Evolutionary conservation across 2,888 invertebrate species (phyloP), one percentile per base, ranked within the genome.

Genomic region (Athalia circularis): DNA sequence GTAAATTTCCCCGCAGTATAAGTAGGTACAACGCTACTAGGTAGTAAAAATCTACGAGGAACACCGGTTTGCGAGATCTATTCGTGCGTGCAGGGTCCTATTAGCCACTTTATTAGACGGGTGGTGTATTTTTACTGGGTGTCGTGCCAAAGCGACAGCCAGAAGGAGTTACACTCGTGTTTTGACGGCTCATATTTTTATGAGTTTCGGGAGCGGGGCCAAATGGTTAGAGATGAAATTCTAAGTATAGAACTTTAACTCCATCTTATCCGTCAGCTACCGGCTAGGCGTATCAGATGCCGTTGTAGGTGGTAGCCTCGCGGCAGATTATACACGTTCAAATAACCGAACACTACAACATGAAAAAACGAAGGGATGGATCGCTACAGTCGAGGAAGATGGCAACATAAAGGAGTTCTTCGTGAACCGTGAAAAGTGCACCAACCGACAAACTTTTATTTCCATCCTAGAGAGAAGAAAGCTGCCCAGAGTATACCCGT

Each of bases 21-120:
- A 65, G 43, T 43, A n/a, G 29, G 9, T 9, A 29, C 64, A 43
- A 8, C 7, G 9, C 64, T 45, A 59, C 59, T 59, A 59, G n/a
- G 13, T 65, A n/a, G 65, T 65, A 11, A 13, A 5, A 59, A 13
- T n/a, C 59, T 7, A 43, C 11, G 11, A 43, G 29, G 3, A 65
- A 67, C 65, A 65, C 65, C 68, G 13, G 54, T 29, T 29, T 29
- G 29, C 54, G 52, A 68, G 57, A 59, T 72, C 72, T 47, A 72
- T 72, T 72, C 72, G 72, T 72, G 68, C 78, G 80, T 78, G 29
- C 29, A 29, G 79, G 83, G 81, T 82, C 80, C 82, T 81, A 85
- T 85, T 85, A 85, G 82, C 81, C 78, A 81, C 83, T 86, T 85
- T 86, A 85, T 84, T 83, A 81, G 81, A 81, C 79, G 78, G 70